A percentile compares a stretch with the other conserved stretches of the same genome.
Conservation (phyloP, 2,113 vertebrate genomes). For the Anolis sagrei region DNA sequence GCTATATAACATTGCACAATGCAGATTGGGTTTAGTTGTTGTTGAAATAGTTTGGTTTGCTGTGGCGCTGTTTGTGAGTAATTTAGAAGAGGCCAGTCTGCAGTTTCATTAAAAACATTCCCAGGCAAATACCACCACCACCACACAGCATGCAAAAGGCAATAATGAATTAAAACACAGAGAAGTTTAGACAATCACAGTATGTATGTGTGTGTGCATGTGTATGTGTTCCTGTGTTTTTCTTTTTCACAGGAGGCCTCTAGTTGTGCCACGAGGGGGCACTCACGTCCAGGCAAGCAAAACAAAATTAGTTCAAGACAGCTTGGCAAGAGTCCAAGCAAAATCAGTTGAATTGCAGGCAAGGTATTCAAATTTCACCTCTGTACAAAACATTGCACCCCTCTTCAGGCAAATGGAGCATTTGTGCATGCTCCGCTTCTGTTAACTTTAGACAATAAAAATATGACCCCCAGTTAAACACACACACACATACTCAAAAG, state of each 20-base stretch:
- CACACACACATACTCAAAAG: not conserved
- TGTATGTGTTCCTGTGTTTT: no score
- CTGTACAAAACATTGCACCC: not conserved
- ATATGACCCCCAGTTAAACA: not conserved
- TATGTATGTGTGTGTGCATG: no score
- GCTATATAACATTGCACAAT: constrained; percentile 20
- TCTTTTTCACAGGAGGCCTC: not conserved
- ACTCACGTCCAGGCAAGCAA: constrained; percentile 57
- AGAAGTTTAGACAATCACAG: not conserved
- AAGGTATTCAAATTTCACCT: constrained; percentile 11
- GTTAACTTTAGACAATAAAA: constrained; percentile 4
- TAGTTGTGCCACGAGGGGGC: constrained; percentile 59
- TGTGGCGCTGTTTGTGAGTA: not conserved
- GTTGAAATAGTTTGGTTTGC: constrained; percentile 15
- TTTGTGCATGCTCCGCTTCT: not conserved
- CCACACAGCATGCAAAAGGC: not conserved
- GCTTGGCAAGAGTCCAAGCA: not conserved
- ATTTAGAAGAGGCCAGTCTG: not conserved
- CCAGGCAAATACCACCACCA: not conserved
- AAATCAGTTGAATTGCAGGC: not conserved
- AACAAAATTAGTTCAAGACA: not conserved
- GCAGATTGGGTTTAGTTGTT: constrained; percentile 6
- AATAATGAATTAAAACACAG: not conserved
- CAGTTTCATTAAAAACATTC: constrained; percentile 23
- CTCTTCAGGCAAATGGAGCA: not conserved